Conservation (phyloP, 1,140 invertebrate species). For the Drepana arcuata region DNA sequence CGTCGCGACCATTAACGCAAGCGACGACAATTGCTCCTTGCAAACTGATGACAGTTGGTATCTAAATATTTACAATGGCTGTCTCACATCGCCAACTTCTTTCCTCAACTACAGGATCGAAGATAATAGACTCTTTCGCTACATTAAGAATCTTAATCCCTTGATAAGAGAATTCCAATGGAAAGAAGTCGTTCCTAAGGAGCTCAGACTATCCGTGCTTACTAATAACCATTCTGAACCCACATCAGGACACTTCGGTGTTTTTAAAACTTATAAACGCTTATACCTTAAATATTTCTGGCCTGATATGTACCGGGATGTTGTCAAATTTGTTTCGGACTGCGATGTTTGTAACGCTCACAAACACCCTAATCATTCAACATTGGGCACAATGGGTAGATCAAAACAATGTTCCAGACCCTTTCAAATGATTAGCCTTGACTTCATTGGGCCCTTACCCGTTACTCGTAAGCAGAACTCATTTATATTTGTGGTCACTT, state of each 20-base stretch:
- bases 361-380: constrained; percentile 28
- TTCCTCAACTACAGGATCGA: constrained; percentile 8
- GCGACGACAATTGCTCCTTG: not conserved
- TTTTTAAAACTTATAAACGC: constrained; percentile 33
- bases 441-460: constrained; percentile 19
- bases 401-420: constrained; percentile 16
- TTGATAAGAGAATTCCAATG: constrained; percentile 19
- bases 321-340: constrained; percentile 14
- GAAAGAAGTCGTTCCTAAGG: constrained; percentile 26
- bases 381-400: constrained; percentile 33
- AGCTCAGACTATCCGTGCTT: constrained; percentile 10
- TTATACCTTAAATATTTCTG: constrained; percentile 17
- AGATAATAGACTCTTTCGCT: constrained; percentile 13
- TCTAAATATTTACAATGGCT: constrained; percentile 8
- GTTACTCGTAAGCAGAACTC: constrained; percentile 12
- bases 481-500: constrained; percentile 15
- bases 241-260: constrained; percentile 36
- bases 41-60: constrained; percentile 7
- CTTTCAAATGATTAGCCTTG: constrained; percentile 15
- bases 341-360: constrained; percentile 21
- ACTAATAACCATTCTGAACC: constrained; percentile 21
- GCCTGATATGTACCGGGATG: constrained; percentile 19
- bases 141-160: constrained; percentile 5
- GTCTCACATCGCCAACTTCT: constrained; percentile 6
- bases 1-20: not conserved